Conservation (phyloP, 2,113 vertebrate species). For the Dromas ardeola region DNA sequence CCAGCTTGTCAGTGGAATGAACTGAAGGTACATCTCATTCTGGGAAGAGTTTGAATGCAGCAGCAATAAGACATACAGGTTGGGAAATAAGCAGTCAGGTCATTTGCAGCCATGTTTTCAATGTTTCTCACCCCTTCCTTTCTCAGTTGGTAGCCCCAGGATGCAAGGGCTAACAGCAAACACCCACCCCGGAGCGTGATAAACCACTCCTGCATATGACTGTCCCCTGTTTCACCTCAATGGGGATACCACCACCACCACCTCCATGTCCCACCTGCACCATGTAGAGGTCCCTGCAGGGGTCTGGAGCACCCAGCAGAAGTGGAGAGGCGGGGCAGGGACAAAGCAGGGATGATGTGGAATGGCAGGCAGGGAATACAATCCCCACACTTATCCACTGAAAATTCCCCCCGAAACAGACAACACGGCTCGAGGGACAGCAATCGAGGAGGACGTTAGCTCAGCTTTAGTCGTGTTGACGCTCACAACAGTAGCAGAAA, state of each 20-base stretch:
- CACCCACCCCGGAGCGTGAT: fast-evolving
- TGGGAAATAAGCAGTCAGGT: background rate
- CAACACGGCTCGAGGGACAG: background rate
- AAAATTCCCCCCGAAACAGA: background rate
- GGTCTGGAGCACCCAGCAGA: background rate
- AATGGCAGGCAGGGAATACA: background rate
- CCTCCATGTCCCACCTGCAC: background rate
- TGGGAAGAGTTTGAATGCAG: background rate
- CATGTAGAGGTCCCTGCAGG: background rate
- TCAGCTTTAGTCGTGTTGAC: background rate
- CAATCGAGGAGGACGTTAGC: background rate
- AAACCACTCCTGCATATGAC: background rate
- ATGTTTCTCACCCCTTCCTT: background rate
- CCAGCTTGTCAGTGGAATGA: background rate
- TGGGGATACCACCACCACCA: background rate
- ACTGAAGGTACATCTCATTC: background rate
- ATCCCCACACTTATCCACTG: background rate
- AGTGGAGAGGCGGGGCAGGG: background rate
- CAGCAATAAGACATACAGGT: background rate
- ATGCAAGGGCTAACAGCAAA: background rate
- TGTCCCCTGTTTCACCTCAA: background rate
- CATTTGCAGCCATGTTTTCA: background rate
- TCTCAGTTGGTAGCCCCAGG: background rate
- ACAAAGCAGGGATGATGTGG: background rate
- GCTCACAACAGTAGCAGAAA: constrained; percentile 16